These are phyloP conservation scores for Sprattus sprattus DNA, from an alignment of 2,113 vertebrate species.

Conservation along the genomic window DNA sequence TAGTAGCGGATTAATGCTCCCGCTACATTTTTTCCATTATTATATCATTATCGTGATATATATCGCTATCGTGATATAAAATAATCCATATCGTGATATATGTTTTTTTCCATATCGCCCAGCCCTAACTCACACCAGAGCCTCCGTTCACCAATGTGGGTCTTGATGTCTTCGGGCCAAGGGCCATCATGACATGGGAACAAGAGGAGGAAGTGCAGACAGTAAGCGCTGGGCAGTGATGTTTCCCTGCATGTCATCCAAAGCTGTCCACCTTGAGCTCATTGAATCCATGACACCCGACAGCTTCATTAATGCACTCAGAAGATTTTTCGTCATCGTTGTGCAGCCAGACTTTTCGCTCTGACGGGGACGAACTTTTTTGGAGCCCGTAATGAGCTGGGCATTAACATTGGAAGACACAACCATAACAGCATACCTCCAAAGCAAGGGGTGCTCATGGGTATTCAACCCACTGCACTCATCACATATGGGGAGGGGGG, in stretches of 20 bases:
- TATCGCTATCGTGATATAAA: no score
- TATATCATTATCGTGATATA: no score
- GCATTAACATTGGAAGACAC: not conserved
- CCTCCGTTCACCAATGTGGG: constrained; percentile 28
- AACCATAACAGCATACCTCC: not conserved
- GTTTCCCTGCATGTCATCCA: not conserved
- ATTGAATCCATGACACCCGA: not conserved
- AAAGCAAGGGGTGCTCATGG: no score
- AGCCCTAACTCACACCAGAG: constrained; percentile 19
- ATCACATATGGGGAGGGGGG: constrained; percentile 22
- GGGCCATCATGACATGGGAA: not conserved
- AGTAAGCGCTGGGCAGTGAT: not conserved
- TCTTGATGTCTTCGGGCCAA: constrained; percentile 35
- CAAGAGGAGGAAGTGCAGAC: constrained; percentile 5
- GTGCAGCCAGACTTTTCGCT: not conserved
- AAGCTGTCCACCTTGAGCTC: not conserved
- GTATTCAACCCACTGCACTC: no score
- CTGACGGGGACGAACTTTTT: not conserved
- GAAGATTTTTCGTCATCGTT: not conserved
- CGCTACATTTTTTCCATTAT: no score
- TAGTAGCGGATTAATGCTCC: no score
- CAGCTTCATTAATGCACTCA: not conserved
- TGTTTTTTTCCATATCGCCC: no score
- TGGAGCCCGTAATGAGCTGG: constrained; percentile 9
- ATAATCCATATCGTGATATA: no score